Percentiles rank a stretch among this genome's conserved stretches.
phyloP scores from a whole-genome alignment of 2,797 vertebrate species.

The Anas flavirostris region DNA sequence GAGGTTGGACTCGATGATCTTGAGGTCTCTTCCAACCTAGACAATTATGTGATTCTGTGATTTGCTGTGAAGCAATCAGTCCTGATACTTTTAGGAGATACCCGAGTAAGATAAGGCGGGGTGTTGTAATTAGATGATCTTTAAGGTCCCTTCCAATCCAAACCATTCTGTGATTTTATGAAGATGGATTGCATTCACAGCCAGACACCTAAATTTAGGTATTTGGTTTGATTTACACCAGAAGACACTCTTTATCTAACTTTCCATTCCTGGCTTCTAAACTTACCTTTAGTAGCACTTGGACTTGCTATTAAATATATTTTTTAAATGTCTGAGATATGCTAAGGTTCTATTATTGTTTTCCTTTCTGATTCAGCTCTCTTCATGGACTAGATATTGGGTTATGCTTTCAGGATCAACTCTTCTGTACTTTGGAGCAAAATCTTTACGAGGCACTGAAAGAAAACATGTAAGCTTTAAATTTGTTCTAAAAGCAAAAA shows the following conservation, averaged over 20 bases:
- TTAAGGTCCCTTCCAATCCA: no score
- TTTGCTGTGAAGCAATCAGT: not conserved
- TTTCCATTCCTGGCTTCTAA: not conserved
- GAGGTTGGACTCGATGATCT: no score
- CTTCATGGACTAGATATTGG: slow-evolving; percentile 97
- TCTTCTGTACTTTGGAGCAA: slow-evolving; percentile 91
- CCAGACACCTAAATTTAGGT: not conserved
- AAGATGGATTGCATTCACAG: not conserved
- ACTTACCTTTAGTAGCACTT: not conserved
- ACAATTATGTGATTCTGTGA: no score
- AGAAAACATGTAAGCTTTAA: slow-evolving; percentile 88
- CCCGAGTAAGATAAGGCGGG: not conserved
- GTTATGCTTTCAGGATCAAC: slow-evolving; percentile 91
- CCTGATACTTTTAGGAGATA: not conserved
- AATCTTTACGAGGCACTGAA: slow-evolving; percentile 92
- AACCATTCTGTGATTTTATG: no score
- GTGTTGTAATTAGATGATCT: no score
- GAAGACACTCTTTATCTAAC: not conserved
- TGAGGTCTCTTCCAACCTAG: no score
- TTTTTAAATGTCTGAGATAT: not conserved
- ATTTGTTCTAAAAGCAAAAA: not conserved
- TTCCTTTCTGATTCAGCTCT: slow-evolving; percentile 79
- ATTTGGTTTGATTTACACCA: not conserved
- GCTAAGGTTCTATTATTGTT: not conserved
- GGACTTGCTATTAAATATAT: not conserved